A percentile compares a stretch with the other conserved stretches of the same genome.
phyloP scores from a whole-genome alignment of 2,113 vertebrate genomes.

The Seriola quinqueradiata region DNA sequence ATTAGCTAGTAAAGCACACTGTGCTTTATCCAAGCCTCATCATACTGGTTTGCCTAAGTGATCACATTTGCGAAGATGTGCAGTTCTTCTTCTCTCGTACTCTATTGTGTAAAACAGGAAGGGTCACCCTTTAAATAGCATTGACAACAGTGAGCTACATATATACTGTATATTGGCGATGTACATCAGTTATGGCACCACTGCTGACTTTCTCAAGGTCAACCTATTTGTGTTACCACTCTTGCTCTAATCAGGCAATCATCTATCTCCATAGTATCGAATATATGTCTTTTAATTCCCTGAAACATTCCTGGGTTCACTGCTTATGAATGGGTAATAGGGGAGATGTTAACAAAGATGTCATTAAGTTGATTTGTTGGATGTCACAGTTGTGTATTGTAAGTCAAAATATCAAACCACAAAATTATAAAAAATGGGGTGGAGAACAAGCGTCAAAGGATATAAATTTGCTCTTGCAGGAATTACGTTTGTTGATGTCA shows the following conservation, averaged over 20 bases:
- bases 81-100: background rate
- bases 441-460: background rate
- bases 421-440: conserved; percentile 2
- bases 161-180: background rate
- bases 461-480: conserved; percentile 31
- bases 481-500: conserved; percentile 32
- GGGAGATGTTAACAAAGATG: background rate
- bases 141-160: background rate
- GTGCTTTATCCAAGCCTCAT: background rate
- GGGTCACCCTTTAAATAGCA: background rate
- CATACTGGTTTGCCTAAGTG: too few relatives aligned
- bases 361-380: background rate
- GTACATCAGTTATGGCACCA: background rate
- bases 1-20: background rate
- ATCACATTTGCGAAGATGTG: background rate
- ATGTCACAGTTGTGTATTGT: background rate
- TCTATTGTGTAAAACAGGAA: conserved; percentile 40
- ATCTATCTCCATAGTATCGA: background rate
- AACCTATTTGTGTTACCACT: background rate
- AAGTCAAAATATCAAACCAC: background rate
- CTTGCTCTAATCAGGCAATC: background rate
- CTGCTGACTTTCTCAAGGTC: too few relatives aligned
- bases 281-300: too few relatives aligned
- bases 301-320: background rate
- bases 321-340: background rate